These are phyloP conservation scores for Lateolabrax maculatus DNA, from an alignment of 2,797 vertebrate genomes.

Conservation along the genomic window DNA sequence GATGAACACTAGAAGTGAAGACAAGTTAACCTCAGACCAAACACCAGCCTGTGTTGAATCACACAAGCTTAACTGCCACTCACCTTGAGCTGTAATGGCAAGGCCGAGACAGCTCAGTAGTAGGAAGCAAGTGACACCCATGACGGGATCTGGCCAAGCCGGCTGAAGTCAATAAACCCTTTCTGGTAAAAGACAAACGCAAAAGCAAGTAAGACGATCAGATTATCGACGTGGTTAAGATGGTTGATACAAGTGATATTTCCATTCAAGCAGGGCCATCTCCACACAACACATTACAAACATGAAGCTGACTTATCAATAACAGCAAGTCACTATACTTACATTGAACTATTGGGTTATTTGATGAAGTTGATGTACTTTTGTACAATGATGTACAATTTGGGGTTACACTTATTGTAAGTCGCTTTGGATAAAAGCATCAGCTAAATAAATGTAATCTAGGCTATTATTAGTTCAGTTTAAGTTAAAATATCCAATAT, in stretches of 20 bases:
- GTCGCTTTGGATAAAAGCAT: no score
- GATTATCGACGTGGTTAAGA: neutral
- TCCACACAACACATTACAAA: no score
- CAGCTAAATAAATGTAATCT: no score
- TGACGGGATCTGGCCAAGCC: constrained; percentile 10
- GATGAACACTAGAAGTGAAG: neutral
- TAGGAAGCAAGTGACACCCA: constrained; percentile 25
- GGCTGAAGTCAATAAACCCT: neutral
- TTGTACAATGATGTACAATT: no score
- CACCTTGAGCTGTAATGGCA: constrained; percentile 50
- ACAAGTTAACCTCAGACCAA: neutral
- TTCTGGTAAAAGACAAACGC: constrained; percentile 13
- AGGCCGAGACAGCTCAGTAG: constrained; percentile 48
- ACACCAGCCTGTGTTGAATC: constrained; percentile 10
- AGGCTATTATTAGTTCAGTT: no score
- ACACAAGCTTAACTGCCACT: constrained; percentile 27
- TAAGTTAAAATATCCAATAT: neutral
- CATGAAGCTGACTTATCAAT: neutral
- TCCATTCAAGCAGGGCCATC: no score
- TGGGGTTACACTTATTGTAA: no score
- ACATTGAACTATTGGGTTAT: neutral
- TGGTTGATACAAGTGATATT: neutral
- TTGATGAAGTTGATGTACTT: no score
- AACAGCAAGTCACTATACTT: neutral
- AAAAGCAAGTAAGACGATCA: neutral